phyloP scores from a whole-genome alignment of 2,113 vertebrate species.

The Atractosteus spatula region DNA sequence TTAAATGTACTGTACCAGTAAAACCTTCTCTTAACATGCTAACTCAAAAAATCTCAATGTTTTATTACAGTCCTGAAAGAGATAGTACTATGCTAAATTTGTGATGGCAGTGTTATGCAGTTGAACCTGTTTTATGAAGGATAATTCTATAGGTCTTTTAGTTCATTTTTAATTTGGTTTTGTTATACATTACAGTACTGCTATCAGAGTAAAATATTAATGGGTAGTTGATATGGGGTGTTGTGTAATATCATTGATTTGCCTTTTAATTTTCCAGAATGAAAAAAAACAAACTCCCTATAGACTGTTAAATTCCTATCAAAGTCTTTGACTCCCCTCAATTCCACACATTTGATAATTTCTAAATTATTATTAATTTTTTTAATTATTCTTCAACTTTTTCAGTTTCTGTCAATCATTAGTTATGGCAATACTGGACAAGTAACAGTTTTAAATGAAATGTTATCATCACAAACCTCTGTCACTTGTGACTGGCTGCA shows the following conservation, averaged over 20 bases:
- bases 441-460: slow-evolving; percentile 59
- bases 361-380: too few relatives aligned
- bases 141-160: slow-evolving; percentile 23
- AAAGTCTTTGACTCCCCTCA: slow-evolving; percentile 67
- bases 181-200: slow-evolving; percentile 75
- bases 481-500: too few relatives aligned
- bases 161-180: slow-evolving; percentile 64
- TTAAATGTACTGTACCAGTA: too few relatives aligned
- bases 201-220: slow-evolving; percentile 76
- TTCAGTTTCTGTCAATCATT: slow-evolving; percentile 20
- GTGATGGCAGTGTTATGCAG: not conserved
- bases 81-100: too few relatives aligned
- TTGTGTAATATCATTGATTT: slow-evolving; percentile 73
- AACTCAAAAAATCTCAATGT: too few relatives aligned
- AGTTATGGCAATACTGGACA: slow-evolving; percentile 51
- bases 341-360: slow-evolving; percentile 61
- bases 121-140: not conserved
- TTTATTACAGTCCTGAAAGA: too few relatives aligned
- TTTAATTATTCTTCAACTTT: too few relatives aligned
- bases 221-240: slow-evolving; percentile 72
- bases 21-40: too few relatives aligned
- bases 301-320: slow-evolving; percentile 68
- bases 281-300: slow-evolving; percentile 59
- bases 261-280: slow-evolving; percentile 73
- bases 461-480: slow-evolving; percentile 25